Conservation (phyloP, 1,140 invertebrate genomes). For the Orius laevigatus region DNA sequence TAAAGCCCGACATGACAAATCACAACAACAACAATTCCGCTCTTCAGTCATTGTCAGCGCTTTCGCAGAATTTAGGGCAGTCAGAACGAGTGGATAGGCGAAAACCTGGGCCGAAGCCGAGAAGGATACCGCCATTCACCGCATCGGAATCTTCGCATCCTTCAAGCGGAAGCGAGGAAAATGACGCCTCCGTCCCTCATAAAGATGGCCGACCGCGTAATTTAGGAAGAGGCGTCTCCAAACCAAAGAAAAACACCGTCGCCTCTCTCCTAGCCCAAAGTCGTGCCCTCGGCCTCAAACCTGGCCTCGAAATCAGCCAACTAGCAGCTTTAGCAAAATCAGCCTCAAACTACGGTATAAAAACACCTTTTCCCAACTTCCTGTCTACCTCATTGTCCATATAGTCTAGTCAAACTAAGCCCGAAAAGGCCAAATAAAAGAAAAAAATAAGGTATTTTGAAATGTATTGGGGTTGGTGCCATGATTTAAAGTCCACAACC, state of each 20-base stretch:
- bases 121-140: conserved; percentile 42
- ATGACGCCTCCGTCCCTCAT: conserved; percentile 30
- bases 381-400: no score
- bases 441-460: no score
- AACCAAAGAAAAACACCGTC: conserved; percentile 81
- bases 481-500: no score
- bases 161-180: conserved; percentile 48
- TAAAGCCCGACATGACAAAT: conserved; percentile 45
- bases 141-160: conserved; percentile 34
- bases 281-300: conserved; percentile 53
- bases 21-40: conserved; percentile 14
- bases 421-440: no score
- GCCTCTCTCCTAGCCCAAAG: conserved; percentile 71
- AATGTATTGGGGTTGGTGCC: no score
- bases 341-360: conserved; percentile 8
- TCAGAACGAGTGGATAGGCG: conserved; percentile 38
- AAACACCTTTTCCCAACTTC: no score
- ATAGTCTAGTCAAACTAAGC: no score
- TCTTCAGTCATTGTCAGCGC: conserved; percentile 18
- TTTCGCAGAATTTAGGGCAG: conserved; percentile 18
- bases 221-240: conserved; percentile 65
- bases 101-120: conserved; percentile 53
- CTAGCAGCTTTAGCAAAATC: conserved; percentile 10
- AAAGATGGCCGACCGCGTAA: conserved; percentile 57
- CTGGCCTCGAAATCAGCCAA: conserved; percentile 21